Percentiles rank a stretch among this genome's conserved stretches.
Conservation (phyloP, 2,797 vertebrate species). For the Telmatherina bonti region DNA sequence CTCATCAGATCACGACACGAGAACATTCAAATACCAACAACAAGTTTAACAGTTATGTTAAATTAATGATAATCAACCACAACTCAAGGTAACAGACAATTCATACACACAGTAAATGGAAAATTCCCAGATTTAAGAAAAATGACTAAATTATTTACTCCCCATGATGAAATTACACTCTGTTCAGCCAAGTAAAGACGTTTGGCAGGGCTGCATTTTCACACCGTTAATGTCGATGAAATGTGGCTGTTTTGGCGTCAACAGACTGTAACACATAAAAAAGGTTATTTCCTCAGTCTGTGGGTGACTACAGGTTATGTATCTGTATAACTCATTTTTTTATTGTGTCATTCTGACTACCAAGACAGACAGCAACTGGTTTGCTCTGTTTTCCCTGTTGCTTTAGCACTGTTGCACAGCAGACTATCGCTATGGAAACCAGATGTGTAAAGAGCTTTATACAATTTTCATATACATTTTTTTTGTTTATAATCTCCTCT, state of each 20-base stretch:
- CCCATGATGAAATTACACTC: too few relatives aligned
- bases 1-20: too few relatives aligned
- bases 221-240: background rate
- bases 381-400: slow-evolving; percentile 59
- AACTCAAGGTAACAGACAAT: too few relatives aligned
- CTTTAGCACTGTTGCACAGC: slow-evolving; percentile 60
- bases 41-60: too few relatives aligned
- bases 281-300: background rate
- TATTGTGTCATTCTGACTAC: slow-evolving; percentile 32
- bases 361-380: slow-evolving; percentile 54
- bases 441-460: slow-evolving; percentile 66
- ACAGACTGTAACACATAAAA: slow-evolving; percentile 10
- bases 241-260: background rate
- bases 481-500: slow-evolving; percentile 77
- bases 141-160: too few relatives aligned
- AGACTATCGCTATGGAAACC: slow-evolving; percentile 72
- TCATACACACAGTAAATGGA: too few relatives aligned
- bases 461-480: slow-evolving; percentile 53
- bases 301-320: background rate
- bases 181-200: too few relatives aligned
- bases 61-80: background rate
- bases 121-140: too few relatives aligned
- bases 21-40: too few relatives aligned
- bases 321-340: slow-evolving; percentile 7
- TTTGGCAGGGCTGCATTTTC: too few relatives aligned